Evolutionary conservation across 1,140 invertebrate species (phyloP).

Genomic region (Cydia splendana): DNA sequence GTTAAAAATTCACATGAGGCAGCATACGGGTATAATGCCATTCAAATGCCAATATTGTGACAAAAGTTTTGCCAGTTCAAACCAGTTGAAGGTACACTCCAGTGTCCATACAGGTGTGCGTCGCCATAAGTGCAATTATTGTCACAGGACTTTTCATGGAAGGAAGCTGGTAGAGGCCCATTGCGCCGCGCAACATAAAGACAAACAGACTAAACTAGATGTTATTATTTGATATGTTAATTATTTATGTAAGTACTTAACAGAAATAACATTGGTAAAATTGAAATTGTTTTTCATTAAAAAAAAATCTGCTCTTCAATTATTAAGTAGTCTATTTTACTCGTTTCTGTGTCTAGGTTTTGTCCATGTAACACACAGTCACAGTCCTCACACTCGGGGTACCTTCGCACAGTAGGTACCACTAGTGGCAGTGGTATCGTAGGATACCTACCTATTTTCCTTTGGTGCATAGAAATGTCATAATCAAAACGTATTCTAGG

Average conservation of each 20-base stretch:
- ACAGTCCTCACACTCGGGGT: no score
- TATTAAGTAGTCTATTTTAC: no score
- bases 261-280: not conserved
- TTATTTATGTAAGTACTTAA: not conserved
- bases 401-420: no score
- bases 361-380: not conserved
- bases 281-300: not conserved
- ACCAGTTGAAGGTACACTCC: slow-evolving; percentile 45
- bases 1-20: slow-evolving; percentile 52
- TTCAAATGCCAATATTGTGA: slow-evolving; percentile 51
- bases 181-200: slow-evolving; percentile 34
- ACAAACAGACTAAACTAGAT: slow-evolving; percentile 32
- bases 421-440: no score
- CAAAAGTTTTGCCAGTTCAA: slow-evolving; percentile 43
- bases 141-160: slow-evolving; percentile 39
- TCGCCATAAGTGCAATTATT: slow-evolving; percentile 44
- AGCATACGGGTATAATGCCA: slow-evolving; percentile 50
- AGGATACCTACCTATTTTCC: not conserved
- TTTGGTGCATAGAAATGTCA: not conserved
- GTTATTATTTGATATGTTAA: not conserved
- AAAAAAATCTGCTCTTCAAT: not conserved
- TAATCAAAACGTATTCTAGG: not conserved
- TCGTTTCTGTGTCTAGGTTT: not conserved
- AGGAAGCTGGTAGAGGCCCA: slow-evolving; percentile 41
- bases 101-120: slow-evolving; percentile 51